These are phyloP conservation scores for Macaria notata DNA, from an alignment of 2,888 invertebrate species.

Conservation along the genomic window DNA sequence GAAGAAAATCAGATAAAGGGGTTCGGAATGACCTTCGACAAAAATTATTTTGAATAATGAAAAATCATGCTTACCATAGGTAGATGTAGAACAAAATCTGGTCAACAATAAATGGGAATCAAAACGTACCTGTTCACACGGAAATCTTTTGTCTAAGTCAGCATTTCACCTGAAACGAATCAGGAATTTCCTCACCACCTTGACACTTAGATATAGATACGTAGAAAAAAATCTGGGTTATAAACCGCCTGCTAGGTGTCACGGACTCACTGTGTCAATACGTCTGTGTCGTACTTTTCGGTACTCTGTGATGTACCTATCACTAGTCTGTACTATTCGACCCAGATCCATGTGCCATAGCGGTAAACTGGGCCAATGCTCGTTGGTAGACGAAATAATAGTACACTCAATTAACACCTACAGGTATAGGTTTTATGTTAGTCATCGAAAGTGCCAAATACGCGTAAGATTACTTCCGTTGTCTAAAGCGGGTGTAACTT, in stretches of 20 bases:
- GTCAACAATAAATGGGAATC: too few species aligned
- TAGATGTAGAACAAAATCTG: too few species aligned
- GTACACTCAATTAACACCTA: not conserved
- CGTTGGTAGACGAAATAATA: conserved; percentile 4
- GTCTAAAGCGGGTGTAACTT: too few species aligned
- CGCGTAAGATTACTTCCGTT: too few species aligned
- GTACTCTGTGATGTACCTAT: not conserved
- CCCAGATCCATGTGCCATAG: conserved; percentile 30
- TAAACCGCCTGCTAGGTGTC: conserved; percentile 22
- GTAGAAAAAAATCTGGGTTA: conserved; percentile 27
- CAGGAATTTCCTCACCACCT: conserved; percentile 19
- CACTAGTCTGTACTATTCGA: conserved; percentile 5
- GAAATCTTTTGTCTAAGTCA: too few species aligned
- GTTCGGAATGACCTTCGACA: too few species aligned
- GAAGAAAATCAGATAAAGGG: too few species aligned
- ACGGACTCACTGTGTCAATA: conserved; percentile 20
- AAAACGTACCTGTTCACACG: too few species aligned
- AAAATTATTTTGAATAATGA: too few species aligned
- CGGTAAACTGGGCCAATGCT: conserved; percentile 32
- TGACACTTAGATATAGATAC: conserved; percentile 22
- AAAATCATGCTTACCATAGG: too few species aligned
- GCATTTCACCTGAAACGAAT: too few species aligned
- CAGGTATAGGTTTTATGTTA: not conserved
- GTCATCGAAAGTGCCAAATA: conserved; percentile 15
- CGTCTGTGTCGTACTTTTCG: conserved; percentile 13